Conservation (phyloP, 2,888 invertebrate species). For the Punctoribates punctum region DNA sequence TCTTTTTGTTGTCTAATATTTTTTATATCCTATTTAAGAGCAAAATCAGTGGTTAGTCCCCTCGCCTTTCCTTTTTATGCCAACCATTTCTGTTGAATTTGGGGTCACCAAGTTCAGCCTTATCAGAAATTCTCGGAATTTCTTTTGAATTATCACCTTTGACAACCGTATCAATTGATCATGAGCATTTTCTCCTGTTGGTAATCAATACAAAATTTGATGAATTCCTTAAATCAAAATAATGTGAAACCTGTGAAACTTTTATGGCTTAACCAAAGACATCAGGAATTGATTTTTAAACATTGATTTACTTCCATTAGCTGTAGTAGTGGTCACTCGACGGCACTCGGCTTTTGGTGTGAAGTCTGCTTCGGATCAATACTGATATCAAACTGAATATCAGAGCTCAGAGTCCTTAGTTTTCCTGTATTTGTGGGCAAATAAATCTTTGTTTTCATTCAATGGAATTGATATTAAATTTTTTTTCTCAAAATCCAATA, state of each 20-base stretch:
- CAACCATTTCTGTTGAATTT: neutral
- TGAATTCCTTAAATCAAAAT: no score
- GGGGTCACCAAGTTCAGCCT: no score
- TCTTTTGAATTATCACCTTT: no score
- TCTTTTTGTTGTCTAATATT: no score
- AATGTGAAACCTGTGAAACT: no score
- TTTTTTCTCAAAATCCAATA: no score
- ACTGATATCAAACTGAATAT: neutral
- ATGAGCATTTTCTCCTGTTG: no score
- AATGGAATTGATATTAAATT: neutral
- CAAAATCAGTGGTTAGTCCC: neutral
- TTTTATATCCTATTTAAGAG: no score
- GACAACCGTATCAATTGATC: no score
- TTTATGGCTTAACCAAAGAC: no score
- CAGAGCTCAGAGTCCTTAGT: neutral
- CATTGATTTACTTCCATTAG: neutral
- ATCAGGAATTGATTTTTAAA: conserved; percentile 1
- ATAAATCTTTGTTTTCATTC: neutral
- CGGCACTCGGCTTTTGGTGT: conserved; percentile 5
- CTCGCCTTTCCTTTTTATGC: neutral
- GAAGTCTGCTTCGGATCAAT: neutral
- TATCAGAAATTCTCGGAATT: no score
- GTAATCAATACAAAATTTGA: no score
- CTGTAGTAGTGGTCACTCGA: neutral
- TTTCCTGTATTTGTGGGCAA: neutral